A percentile compares a stretch with the other conserved stretches of the same genome.
Conservation (phyloP, 2,888 invertebrate species). For the Sarcophaga subvicina region DNA sequence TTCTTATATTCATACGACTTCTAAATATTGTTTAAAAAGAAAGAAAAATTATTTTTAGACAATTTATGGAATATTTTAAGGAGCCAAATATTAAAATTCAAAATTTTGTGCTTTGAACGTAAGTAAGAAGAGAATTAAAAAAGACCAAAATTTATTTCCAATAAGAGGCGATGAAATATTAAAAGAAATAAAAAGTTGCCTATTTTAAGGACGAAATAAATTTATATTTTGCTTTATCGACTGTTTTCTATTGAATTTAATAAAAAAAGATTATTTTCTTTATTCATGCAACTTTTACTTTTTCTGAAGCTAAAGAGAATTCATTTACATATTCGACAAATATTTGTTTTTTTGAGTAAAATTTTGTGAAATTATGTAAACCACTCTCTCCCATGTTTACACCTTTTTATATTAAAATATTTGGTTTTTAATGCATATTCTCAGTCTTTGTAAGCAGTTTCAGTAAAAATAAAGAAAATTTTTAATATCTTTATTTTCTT, state of each 20-base stretch:
- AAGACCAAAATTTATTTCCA: neutral
- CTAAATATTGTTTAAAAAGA: too few relatives aligned
- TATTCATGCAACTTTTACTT: neutral
- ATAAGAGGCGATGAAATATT: neutral
- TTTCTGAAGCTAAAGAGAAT: neutral
- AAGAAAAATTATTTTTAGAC: too few relatives aligned
- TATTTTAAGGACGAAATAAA: neutral
- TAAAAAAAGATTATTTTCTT: neutral
- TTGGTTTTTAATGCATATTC: neutral
- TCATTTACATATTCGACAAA: neutral
- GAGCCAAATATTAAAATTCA: too few relatives aligned
- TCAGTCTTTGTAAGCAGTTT: neutral
- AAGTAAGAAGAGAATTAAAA: too few relatives aligned
- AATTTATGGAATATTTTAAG: too few relatives aligned
- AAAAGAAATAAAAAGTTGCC: neutral
- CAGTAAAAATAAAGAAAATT: slow-evolving; percentile 11
- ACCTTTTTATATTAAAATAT: slow-evolving; percentile 28
- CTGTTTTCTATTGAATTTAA: too few relatives aligned
- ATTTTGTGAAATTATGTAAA: neutral
- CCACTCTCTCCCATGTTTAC: neutral
- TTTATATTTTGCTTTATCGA: too few relatives aligned
- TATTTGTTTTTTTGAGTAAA: slow-evolving; percentile 10
- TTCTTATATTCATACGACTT: too few relatives aligned
- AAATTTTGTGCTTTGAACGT: too few relatives aligned
- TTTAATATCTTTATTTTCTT: slow-evolving; percentile 56